phyloP scores from a whole-genome alignment of 2,797 vertebrate genomes.

The Channallabes apus region DNA sequence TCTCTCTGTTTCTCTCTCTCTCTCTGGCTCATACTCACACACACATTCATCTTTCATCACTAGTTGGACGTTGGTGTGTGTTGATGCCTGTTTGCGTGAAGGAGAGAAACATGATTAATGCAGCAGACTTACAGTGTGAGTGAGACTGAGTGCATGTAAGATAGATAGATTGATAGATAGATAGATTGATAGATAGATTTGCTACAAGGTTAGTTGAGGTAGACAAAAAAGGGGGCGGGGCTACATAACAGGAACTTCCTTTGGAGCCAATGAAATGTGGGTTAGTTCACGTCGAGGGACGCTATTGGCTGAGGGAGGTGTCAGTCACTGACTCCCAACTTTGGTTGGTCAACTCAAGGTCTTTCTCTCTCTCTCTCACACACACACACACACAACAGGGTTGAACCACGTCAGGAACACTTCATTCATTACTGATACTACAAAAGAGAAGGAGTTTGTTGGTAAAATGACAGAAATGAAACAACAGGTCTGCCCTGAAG shows the following conservation, averaged over 20 bases:
- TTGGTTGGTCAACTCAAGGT: slow-evolving; percentile 67
- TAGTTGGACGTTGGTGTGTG: slow-evolving; percentile 29
- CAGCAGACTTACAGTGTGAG: slow-evolving; percentile 16
- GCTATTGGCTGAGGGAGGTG: slow-evolving; percentile 70
- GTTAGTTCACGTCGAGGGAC: slow-evolving; percentile 75
- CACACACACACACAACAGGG: slow-evolving; percentile 66
- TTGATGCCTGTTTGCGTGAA: slow-evolving; percentile 45
- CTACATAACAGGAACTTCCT: slow-evolving; percentile 71
- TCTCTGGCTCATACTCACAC: slow-evolving; percentile 12
- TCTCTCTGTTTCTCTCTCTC: neutral
- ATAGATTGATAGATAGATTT: slow-evolving; percentile 47
- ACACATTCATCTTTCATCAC: slow-evolving; percentile 31
- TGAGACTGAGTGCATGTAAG: slow-evolving; percentile 52
- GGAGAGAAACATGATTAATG: slow-evolving; percentile 36
- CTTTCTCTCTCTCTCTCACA: slow-evolving; percentile 69
- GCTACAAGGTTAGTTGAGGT: slow-evolving; percentile 68
- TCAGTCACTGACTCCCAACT: slow-evolving; percentile 70
- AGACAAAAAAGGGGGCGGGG: slow-evolving; percentile 66
- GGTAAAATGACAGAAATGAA: slow-evolving; percentile 66
- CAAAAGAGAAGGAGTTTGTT: slow-evolving; percentile 74
- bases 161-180: slow-evolving; percentile 12
- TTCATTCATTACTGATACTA: slow-evolving; percentile 70
- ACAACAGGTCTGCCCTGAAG: slow-evolving; percentile 67
- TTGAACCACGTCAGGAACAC: slow-evolving; percentile 60
- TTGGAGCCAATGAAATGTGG: slow-evolving; percentile 79